These are phyloP conservation scores for Poeciliopsis occidentalis DNA, from an alignment of 2,113 vertebrate species.

Conservation along the genomic window DNA sequence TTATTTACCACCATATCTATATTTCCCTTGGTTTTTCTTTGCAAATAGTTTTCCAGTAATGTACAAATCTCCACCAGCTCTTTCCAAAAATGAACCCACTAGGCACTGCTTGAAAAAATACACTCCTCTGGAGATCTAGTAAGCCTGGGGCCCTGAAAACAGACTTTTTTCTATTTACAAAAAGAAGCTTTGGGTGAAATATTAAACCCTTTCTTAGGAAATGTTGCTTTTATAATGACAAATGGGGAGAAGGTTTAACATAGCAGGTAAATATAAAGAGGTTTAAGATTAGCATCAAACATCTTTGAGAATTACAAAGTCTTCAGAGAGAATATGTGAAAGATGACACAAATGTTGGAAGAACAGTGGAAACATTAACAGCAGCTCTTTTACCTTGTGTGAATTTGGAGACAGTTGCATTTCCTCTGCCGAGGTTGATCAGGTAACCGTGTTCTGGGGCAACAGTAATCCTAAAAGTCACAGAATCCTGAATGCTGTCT, in stretches of 20 bases:
- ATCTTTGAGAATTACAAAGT: conserved; percentile 5
- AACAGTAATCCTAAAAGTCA: conserved; percentile 85
- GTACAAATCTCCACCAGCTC: conserved; percentile 34
- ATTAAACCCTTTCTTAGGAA: conserved; percentile 34
- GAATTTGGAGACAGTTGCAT: conserved; percentile 88
- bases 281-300: conserved; percentile 16
- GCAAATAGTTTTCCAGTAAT: conserved; percentile 25
- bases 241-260: conserved; percentile 24
- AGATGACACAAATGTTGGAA: conserved; percentile 17
- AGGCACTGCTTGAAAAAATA: conserved; percentile 39
- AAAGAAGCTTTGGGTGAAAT: conserved; percentile 47
- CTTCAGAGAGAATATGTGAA: conserved; percentile 6
- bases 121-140: conserved; percentile 28
- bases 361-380: conserved; percentile 5
- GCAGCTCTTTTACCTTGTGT: conserved; percentile 87
- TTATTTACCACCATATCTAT: conserved; percentile 21
- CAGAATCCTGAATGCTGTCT: conserved; percentile 83
- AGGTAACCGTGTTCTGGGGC: conserved; percentile 87
- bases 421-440: conserved; percentile 89
- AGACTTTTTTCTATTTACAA: conserved; percentile 42
- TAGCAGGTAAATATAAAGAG: conserved; percentile 28
- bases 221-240: conserved; percentile 33
- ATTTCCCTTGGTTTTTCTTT: conserved; percentile 16
- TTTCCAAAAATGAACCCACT: conserved; percentile 38
- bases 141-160: conserved; percentile 49